Evolutionary conservation across 2,888 invertebrate genomes (phyloP).

Genomic region (Cataglyphis albicans): DNA sequence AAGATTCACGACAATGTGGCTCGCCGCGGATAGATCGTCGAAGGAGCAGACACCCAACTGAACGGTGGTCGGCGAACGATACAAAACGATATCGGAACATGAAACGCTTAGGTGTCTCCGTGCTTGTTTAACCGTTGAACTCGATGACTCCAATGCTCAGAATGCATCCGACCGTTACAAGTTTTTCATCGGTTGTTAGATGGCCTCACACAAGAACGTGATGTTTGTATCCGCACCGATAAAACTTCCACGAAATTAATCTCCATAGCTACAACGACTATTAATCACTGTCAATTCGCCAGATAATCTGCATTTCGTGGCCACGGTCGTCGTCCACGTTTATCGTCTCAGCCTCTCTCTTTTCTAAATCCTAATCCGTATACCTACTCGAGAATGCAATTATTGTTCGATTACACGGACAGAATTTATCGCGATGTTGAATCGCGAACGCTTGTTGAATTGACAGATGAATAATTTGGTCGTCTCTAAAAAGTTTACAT

Average conservation of each 20-base stretch:
- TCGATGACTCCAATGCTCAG: conserved; percentile 31
- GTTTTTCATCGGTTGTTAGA: conserved; percentile 9
- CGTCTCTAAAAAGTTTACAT: neutral
- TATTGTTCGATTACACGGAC: neutral
- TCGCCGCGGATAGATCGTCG: conserved; percentile 7
- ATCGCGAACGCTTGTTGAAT: neutral
- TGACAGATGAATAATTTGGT: conserved; percentile 4
- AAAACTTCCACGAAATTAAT: conserved; percentile 32
- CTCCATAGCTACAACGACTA: neutral
- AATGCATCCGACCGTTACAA: conserved; percentile 1
- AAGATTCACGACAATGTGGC: neutral
- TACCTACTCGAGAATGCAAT: conserved; percentile 1
- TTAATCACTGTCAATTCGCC: conserved; percentile 31
- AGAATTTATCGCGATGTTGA: neutral
- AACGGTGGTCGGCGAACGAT: conserved; percentile 35
- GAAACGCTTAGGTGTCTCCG: conserved; percentile 23
- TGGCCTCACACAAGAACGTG: conserved; percentile 15
- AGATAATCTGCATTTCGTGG: conserved; percentile 35
- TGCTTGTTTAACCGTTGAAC: conserved; percentile 48
- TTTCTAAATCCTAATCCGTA: neutral
- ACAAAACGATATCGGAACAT: conserved; percentile 55
- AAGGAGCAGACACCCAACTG: conserved; percentile 36
- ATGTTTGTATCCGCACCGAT: conserved; percentile 19
- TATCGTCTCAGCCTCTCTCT: neutral
- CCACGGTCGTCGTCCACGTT: neutral